phyloP scores from a whole-genome alignment of 2,888 invertebrate genomes.

The Temnothorax ravouxi region DNA sequence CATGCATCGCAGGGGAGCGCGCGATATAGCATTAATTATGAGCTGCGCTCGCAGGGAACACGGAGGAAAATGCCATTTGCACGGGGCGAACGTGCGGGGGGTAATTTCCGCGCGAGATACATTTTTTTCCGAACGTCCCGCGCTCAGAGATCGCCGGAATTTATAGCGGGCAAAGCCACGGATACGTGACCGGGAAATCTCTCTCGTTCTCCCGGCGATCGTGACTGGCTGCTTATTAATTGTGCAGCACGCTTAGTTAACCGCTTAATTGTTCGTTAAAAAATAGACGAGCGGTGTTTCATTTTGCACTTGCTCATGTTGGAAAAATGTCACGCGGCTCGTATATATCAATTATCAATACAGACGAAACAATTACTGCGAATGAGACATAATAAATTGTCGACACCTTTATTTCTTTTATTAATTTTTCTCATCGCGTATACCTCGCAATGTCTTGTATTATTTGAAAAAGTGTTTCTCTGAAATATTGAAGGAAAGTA shows the following conservation, averaged over 20 bases:
- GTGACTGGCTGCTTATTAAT: slow-evolving; percentile 48
- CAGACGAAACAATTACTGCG: not conserved
- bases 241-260: slow-evolving; percentile 50
- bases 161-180: slow-evolving; percentile 28
- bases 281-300: slow-evolving; percentile 21
- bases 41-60: slow-evolving; percentile 6
- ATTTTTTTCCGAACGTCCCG: slow-evolving; percentile 36
- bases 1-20: slow-evolving; percentile 5
- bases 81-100: slow-evolving; percentile 27
- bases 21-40: slow-evolving; percentile 51
- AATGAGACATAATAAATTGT: not conserved
- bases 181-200: slow-evolving; percentile 47
- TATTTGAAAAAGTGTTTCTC: not conserved
- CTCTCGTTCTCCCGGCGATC: slow-evolving; percentile 18
- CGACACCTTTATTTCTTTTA: not conserved
- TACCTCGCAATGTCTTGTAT: not conserved
- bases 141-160: slow-evolving; percentile 43
- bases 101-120: slow-evolving; percentile 44
- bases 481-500: not conserved
- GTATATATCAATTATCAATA: not conserved
- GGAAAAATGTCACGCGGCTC: not conserved
- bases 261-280: slow-evolving; percentile 45
- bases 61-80: slow-evolving; percentile 53
- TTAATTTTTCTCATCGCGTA: not conserved
- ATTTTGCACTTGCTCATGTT: not conserved